A percentile compares a stretch with the other conserved stretches of the same genome.
phyloP scores from a whole-genome alignment of 2,113 vertebrate species.

The Oncorhynchus tshawytscha region DNA sequence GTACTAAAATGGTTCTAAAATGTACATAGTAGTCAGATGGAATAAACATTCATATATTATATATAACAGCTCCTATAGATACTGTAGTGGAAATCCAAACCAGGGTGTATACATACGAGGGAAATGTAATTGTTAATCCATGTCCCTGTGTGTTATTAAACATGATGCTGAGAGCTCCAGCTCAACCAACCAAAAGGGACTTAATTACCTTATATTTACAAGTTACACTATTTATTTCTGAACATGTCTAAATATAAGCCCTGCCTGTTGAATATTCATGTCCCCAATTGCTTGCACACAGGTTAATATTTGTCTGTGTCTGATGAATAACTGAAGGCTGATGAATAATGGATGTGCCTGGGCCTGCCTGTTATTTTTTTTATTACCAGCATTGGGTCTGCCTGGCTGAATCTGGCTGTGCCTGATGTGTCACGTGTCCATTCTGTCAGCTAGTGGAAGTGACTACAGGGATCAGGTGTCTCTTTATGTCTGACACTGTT shows the following conservation, averaged over 20 bases:
- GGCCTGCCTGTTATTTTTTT: slow-evolving; percentile 14
- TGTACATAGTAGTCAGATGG: no score
- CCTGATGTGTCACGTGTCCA: slow-evolving; percentile 28
- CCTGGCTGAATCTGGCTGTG: not conserved
- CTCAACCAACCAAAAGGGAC: slow-evolving; percentile 1
- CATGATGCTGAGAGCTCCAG: not conserved
- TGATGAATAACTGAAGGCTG: slow-evolving; percentile 59
- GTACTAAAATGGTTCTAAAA: no score
- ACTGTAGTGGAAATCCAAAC: not conserved
- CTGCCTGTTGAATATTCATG: slow-evolving; percentile 60
- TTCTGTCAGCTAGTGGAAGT: slow-evolving; percentile 31
- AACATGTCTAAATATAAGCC: slow-evolving; percentile 34
- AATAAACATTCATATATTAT: not conserved
- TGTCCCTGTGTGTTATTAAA: not conserved
- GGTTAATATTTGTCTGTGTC: slow-evolving; percentile 55
- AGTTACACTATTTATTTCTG: slow-evolving; percentile 34
- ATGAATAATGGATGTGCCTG: slow-evolving; percentile 62
- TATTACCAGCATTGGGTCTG: slow-evolving; percentile 25
- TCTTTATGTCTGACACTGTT: not conserved
- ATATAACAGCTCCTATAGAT: not conserved
- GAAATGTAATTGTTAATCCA: not conserved
- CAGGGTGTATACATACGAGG: not conserved
- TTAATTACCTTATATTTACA: slow-evolving; percentile 41
- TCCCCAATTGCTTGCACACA: slow-evolving; percentile 45
- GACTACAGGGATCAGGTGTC: not conserved